These are phyloP conservation scores for Semnornis frantzii DNA, from an alignment of 2,113 vertebrate species.

Conservation along the genomic window DNA sequence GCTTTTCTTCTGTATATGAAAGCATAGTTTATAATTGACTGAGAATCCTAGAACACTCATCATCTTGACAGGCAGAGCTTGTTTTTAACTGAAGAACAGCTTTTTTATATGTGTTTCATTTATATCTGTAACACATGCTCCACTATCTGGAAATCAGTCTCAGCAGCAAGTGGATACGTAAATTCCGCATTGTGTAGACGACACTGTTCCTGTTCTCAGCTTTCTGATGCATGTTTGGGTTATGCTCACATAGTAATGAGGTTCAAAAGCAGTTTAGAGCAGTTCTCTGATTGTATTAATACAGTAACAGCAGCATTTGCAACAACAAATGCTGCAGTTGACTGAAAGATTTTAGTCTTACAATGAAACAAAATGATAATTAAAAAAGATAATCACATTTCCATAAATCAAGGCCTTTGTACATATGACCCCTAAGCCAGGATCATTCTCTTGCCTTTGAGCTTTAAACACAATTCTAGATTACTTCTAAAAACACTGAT, in stretches of 20 bases:
- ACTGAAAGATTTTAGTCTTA: background rate
- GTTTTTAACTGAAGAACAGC: slow-evolving; percentile 52
- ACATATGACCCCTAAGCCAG: background rate
- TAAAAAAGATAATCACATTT: background rate
- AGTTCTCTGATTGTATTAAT: slow-evolving; percentile 20
- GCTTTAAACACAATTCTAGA: background rate
- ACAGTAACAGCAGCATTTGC: background rate
- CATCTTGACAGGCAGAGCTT: slow-evolving; percentile 55
- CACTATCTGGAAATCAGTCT: slow-evolving; percentile 42
- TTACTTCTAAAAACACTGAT: background rate
- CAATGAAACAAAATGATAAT: background rate
- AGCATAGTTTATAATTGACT: slow-evolving; percentile 39
- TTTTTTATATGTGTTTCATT: slow-evolving; percentile 41
- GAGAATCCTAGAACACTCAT: slow-evolving; percentile 43
- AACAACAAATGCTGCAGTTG: background rate
- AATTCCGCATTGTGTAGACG: background rate
- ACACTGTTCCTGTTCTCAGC: background rate
- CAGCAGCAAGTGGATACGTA: background rate
- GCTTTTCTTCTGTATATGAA: slow-evolving; percentile 4
- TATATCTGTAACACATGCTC: slow-evolving; percentile 47
- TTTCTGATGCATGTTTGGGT: background rate
- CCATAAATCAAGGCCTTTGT: background rate
- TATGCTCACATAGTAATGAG: background rate
- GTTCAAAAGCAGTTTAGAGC: slow-evolving; percentile 23
- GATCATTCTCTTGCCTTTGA: background rate